phyloP scores from a whole-genome alignment of 1,140 invertebrate species.

The Lordiphosa mommai region DNA sequence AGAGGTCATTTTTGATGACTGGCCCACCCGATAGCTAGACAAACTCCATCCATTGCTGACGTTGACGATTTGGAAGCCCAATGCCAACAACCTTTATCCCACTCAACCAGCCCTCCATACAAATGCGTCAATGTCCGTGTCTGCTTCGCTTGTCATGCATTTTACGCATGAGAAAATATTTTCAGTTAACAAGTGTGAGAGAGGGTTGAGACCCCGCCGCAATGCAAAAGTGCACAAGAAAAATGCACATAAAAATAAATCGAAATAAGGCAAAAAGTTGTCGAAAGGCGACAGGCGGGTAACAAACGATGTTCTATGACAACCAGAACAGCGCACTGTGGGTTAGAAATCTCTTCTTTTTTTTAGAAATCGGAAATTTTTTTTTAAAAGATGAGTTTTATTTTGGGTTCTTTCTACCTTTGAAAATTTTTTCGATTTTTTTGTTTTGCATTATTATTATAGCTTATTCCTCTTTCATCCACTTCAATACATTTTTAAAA shows the following conservation, averaged over 20 bases:
- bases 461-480: no score
- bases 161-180: constrained; percentile 77
- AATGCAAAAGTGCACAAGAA: constrained; percentile 46
- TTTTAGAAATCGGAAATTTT: no score
- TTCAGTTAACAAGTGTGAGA: constrained; percentile 64
- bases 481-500: no score
- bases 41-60: no score
- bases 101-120: constrained; percentile 5
- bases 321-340: constrained; percentile 16
- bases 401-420: no score
- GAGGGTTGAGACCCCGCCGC: constrained; percentile 27
- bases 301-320: constrained; percentile 66
- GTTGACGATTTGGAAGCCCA: not conserved
- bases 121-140: constrained; percentile 56
- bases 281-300: constrained; percentile 10
- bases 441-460: no score
- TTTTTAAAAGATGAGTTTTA: no score
- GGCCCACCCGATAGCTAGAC: no score
- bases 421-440: no score
- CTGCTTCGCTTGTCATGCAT: constrained; percentile 64
- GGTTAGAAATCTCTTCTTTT: no score
- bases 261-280: constrained; percentile 54
- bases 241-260: constrained; percentile 70
- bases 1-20: no score
- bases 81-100: not conserved